Conservation (phyloP, 2,888 invertebrate genomes). For the Gryllus longicercus region DNA sequence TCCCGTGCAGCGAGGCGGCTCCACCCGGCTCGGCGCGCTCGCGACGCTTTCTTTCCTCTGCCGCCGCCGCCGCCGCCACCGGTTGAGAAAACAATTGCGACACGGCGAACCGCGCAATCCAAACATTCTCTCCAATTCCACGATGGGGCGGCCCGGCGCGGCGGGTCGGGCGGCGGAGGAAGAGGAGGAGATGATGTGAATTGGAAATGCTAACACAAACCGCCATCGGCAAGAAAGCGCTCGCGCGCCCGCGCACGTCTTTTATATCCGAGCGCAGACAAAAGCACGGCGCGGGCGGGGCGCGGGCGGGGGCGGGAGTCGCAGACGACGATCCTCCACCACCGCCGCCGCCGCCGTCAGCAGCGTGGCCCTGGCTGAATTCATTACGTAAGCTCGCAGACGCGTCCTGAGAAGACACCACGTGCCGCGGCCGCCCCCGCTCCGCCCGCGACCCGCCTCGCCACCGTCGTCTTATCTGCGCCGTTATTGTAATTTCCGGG, state of each 20-base stretch:
- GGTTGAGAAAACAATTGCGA: conserved; percentile 3
- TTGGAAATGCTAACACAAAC: conserved; percentile 17
- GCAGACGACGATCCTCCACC: background rate
- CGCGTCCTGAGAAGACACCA: too few relatives aligned
- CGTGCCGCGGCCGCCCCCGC: too few relatives aligned
- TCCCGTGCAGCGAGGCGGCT: background rate
- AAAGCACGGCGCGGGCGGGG: background rate
- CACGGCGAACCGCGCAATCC: conserved; percentile 4
- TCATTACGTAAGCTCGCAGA: too few relatives aligned
- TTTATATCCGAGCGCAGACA: conserved; percentile 17
- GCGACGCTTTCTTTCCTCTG: background rate
- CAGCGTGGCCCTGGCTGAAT: too few relatives aligned
- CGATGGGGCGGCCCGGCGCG: background rate
- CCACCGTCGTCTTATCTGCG: too few relatives aligned
- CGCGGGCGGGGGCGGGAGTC: background rate
- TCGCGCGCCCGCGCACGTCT: background rate
- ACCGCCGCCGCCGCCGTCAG: too few relatives aligned
- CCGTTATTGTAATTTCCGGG: too few relatives aligned
- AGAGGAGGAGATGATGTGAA: background rate
- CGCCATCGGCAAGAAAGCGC: background rate
- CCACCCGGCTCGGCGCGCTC: too few relatives aligned
- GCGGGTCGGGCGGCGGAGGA: background rate
- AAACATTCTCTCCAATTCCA: conserved; percentile 17
- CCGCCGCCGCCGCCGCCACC: background rate
- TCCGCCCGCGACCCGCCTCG: too few relatives aligned